Base-by-base conservation (phyloP, 2,113 vertebrate genomes). In the Hystrix brachyura region DNA sequence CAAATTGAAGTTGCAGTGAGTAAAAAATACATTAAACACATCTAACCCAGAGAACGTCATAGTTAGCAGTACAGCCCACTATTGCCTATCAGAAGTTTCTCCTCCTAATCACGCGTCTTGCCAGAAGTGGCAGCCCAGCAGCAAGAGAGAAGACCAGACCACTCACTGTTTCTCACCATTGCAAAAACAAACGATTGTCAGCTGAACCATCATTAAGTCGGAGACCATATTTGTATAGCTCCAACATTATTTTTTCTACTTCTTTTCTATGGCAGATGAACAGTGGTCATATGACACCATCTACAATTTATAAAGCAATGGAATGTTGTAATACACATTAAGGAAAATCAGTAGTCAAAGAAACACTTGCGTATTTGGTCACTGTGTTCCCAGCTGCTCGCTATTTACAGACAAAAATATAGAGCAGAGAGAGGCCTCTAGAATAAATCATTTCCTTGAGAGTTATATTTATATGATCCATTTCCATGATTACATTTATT, bases 71-170 rank as follows among this genome's bases (percentile, higher is more conserved):
- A 2, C 21, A 69, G 25, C 23, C 27, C 38, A 60, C 13, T 72
- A 23, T 25, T 7, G 17, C 23, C 9, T 0, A 4, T n/a, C 5
- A 25, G 38, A 51, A 43, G 9, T 18, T 2, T 7, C 38, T 34
- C 15, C 64, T 17, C 25, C 23, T 2, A 0, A 7, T n/a, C 34
- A 0, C 15, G 4, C 9, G 25, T 3, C 34, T 91, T 6, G 2
- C 32, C 15, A 15, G 17, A 14, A 43, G 18, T 38, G 34, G 19
- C 0, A 6, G 17, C 17, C 43, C 32, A n/a, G 7, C 12, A 32
- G 46, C 82, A 12, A 2, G 4, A 65, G 27, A 46, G 57, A 46
- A 38, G 29, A 51, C 18, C 18, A 21, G 11, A 17, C 5, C 13
- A 19, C 27, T 48, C 2, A 10, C 51, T 38, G 43, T 46, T n/a